These are phyloP conservation scores for Oscheius sp. DNA, from an alignment of 2,888 invertebrate genomes.

Conservation along the genomic window DNA sequence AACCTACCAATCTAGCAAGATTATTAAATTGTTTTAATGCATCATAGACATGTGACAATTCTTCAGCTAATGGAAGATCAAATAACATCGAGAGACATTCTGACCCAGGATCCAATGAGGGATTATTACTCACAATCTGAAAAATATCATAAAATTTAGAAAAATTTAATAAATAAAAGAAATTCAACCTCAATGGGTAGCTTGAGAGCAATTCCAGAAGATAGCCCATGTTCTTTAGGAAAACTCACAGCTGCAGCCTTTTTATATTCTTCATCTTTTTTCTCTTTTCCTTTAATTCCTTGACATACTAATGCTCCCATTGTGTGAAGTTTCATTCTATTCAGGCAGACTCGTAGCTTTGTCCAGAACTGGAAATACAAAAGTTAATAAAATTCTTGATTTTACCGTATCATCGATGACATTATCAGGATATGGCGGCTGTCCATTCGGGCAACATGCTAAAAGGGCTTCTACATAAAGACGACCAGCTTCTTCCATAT, in stretches of 20 bases:
- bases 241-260: conserved; percentile 8
- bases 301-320: conserved; percentile 35
- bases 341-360: conserved; percentile 29
- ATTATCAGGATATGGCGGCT: conserved; percentile 22
- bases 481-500: conserved; percentile 22
- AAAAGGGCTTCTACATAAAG: conserved; percentile 28
- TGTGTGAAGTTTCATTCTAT: not conserved
- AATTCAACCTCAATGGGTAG: not conserved
- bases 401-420: conserved; percentile 32
- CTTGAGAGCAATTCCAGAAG: not conserved
- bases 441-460: not conserved
- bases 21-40: not conserved
- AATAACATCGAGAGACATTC: conserved; percentile 32
- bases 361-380: conserved; percentile 31
- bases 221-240: not conserved
- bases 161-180: not conserved
- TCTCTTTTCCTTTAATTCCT: not conserved
- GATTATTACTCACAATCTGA: not conserved
- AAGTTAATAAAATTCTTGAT: not conserved
- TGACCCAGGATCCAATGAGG: conserved; percentile 13
- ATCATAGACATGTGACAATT: conserved; percentile 3
- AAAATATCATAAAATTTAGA: not conserved
- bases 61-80: conserved; percentile 18
- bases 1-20: conserved; percentile 16
- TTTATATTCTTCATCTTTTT: conserved; percentile 8